Percentiles rank a stretch among this genome's conserved stretches.
Conservation (phyloP, 2,113 vertebrate species). For the Cryptotis parvus region DNA sequence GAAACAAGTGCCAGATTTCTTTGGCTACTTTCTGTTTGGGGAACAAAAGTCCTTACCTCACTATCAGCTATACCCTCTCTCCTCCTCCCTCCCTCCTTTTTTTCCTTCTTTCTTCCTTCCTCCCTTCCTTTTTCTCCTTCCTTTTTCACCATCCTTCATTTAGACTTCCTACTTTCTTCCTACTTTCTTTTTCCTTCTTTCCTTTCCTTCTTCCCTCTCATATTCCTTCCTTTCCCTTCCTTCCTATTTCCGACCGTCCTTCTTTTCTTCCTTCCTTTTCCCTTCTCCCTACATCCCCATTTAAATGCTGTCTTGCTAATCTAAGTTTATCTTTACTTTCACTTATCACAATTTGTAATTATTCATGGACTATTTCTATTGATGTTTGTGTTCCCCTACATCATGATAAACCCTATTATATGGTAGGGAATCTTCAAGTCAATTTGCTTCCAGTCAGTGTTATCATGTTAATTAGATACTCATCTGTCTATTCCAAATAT, state of each 20-base stretch:
- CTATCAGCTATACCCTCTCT: background rate
- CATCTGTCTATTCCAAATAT: background rate
- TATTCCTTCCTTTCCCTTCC: background rate
- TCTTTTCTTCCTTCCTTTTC: background rate
- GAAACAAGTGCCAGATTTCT: background rate
- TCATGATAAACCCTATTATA: background rate
- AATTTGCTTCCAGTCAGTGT: background rate
- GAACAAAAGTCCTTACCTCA: background rate
- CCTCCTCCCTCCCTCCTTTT: background rate
- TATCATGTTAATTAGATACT: background rate
- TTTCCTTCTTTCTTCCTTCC: background rate
- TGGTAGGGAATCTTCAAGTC: background rate
- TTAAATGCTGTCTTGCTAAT: no score
- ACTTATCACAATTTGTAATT: background rate
- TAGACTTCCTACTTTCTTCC: no score
- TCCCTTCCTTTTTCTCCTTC: background rate
- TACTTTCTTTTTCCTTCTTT: background rate
- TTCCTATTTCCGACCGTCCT: background rate
- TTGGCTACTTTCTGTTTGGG: background rate
- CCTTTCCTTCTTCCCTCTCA: background rate
- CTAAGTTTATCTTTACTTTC: background rate
- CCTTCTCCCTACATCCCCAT: no score
- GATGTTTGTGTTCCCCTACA: no score
- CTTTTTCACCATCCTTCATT: no score
- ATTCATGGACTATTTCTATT: background rate